phyloP scores from a whole-genome alignment of 2,888 invertebrate genomes.

The Balanococcus diminutus region DNA sequence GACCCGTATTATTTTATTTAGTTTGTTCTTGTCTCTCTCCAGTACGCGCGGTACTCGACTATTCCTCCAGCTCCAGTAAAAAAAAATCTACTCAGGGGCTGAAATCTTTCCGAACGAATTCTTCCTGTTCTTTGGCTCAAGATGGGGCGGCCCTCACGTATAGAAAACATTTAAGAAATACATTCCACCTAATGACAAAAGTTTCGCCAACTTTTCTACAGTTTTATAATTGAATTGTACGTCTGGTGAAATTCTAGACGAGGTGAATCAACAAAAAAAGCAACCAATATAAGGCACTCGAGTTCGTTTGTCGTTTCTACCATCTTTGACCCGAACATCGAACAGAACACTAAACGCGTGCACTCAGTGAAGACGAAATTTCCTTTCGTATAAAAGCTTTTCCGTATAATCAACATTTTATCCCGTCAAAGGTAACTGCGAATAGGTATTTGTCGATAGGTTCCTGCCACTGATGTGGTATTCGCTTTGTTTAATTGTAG shows the following conservation, averaged over 20 bases:
- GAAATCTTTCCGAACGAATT: neutral
- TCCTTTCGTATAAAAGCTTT: neutral
- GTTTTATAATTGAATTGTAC: conserved; percentile 28
- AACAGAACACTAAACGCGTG: neutral
- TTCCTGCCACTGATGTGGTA: neutral
- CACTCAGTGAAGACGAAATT: neutral
- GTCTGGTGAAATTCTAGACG: conserved; percentile 10
- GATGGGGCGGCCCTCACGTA: neutral
- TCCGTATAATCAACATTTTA: neutral
- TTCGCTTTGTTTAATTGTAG: neutral
- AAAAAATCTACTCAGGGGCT: conserved; percentile 7
- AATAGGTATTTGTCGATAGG: neutral
- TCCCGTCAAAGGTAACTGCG: neutral
- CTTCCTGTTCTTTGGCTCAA: neutral
- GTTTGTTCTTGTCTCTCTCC: neutral
- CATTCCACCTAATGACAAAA: conserved; percentile 32
- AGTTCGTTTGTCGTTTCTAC: conserved; percentile 10
- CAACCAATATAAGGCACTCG: neutral
- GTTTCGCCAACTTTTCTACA: conserved; percentile 29
- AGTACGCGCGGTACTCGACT: neutral
- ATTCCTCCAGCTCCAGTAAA: neutral
- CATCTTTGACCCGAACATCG: neutral
- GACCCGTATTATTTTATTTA: conserved; percentile 37
- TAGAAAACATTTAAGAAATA: conserved; percentile 28
- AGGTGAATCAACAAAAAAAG: conserved; percentile 13